Conservation (phyloP, 2,888 invertebrate genomes). For the Acleris sparsana region DNA sequence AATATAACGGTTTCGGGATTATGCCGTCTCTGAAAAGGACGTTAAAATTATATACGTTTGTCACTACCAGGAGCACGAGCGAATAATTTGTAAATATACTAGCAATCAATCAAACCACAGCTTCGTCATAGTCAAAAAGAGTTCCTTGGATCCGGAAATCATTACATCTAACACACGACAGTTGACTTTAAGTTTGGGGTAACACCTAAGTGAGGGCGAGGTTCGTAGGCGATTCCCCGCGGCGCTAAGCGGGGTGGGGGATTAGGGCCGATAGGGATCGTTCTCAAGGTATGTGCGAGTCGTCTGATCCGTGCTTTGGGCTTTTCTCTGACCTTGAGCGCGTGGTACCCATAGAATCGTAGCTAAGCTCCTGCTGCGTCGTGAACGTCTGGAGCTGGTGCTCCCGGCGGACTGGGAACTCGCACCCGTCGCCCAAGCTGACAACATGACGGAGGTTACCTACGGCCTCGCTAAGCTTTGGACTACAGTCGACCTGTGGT, state of each 20-base stretch:
- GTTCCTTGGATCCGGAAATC: slow-evolving; percentile 6
- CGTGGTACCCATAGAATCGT: slow-evolving; percentile 95
- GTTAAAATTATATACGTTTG: background rate
- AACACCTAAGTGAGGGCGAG: slow-evolving; percentile 7
- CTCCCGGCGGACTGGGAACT: slow-evolving; percentile 91
- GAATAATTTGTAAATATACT: background rate
- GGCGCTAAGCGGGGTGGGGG: too few relatives aligned
- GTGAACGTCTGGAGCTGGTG: slow-evolving; percentile 79
- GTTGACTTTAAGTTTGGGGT: background rate
- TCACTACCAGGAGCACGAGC: background rate
- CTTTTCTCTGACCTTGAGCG: slow-evolving; percentile 89
- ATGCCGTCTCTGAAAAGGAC: background rate
- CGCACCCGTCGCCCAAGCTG: slow-evolving; percentile 96
- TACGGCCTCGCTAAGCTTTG: too few relatives aligned
- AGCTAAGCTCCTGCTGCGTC: slow-evolving; percentile 81
- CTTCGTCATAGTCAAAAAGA: background rate
- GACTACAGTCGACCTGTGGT: too few relatives aligned
- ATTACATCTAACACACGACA: slow-evolving; percentile 20
- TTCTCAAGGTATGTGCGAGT: slow-evolving; percentile 73
- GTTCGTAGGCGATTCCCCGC: too few relatives aligned
- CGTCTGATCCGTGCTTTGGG: slow-evolving; percentile 51
- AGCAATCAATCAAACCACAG: background rate
- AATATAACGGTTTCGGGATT: slow-evolving; percentile 15
- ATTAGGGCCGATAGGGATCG: background rate
- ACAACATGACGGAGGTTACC: slow-evolving; percentile 60